phyloP scores from a whole-genome alignment of 2,888 invertebrate genomes.

The Drosophila picticornis region DNA sequence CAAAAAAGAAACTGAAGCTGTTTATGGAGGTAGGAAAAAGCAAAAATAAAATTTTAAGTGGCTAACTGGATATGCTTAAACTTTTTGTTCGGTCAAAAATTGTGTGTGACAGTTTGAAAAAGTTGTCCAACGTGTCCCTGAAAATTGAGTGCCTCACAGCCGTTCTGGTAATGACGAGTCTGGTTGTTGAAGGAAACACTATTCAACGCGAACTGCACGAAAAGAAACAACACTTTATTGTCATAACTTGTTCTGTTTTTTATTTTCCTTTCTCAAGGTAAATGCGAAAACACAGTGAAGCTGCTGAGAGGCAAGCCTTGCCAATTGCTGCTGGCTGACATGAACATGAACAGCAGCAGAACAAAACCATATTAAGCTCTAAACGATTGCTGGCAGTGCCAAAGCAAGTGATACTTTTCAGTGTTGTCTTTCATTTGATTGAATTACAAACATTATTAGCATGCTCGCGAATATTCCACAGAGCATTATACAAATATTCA shows the following conservation, averaged over 20 bases:
- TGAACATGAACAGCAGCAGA: background rate
- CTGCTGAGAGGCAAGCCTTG: conserved; percentile 1
- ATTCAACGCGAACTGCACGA: background rate
- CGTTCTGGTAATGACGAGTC: background rate
- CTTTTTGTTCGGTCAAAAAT: background rate
- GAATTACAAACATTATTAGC: conserved; percentile 69
- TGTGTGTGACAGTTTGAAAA: background rate
- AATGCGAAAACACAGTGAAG: background rate
- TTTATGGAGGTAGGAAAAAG: background rate
- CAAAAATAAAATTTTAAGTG: background rate
- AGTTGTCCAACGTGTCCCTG: background rate
- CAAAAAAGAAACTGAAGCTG: background rate
- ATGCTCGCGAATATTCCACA: conserved; percentile 25
- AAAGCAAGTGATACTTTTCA: conserved; percentile 36
- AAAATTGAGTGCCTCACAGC: background rate
- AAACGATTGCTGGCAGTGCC: conserved; percentile 31
- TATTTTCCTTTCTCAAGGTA: background rate
- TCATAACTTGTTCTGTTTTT: background rate
- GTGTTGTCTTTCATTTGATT: conserved; percentile 71
- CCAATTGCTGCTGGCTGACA: background rate
- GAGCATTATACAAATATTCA: background rate
- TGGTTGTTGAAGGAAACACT: background rate
- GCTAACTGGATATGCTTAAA: background rate
- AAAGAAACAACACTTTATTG: background rate
- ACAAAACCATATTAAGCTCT: conserved; percentile 1